Conservation (phyloP, 2,797 vertebrate species). For the Parambassis ranga region DNA sequence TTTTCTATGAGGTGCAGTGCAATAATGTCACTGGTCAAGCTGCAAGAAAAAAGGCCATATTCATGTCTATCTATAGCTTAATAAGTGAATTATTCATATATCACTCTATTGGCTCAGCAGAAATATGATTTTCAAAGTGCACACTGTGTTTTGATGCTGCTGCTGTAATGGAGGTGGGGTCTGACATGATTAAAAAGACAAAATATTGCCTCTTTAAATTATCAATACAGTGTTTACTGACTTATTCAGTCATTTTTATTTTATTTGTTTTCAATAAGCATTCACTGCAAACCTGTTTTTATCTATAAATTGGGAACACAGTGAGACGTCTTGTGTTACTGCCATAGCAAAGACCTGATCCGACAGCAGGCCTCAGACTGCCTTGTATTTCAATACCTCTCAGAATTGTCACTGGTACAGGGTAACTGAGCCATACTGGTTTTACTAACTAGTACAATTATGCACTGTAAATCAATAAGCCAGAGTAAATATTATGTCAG, state of each 20-base stretch:
- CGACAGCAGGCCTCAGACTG: constrained; percentile 20
- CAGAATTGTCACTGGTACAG: constrained; percentile 44
- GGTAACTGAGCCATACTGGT: constrained; percentile 53
- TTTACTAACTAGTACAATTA: constrained; percentile 22
- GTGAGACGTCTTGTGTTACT: constrained; percentile 11
- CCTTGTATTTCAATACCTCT: constrained; percentile 62
- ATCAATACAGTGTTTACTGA: not conserved
- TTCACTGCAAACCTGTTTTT: not conserved
- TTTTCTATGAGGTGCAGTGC: constrained; percentile 35
- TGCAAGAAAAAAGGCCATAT: constrained; percentile 5
- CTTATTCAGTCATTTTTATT: not conserved
- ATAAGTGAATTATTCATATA: not conserved
- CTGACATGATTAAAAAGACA: not conserved
- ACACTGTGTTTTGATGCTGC: not conserved
- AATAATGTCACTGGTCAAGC: constrained; percentile 30
- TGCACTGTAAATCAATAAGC: constrained; percentile 15
- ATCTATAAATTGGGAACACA: not conserved
- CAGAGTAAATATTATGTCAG: constrained; percentile 2
- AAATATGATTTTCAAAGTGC: not conserved
- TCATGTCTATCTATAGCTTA: constrained; percentile 1
- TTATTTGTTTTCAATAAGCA: not conserved
- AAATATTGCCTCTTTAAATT: not conserved
- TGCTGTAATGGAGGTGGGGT: not conserved
- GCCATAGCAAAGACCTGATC: constrained; percentile 6
- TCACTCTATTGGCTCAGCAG: constrained; percentile 8